Evolutionary conservation across 2,888 invertebrate species (phyloP).

Genomic region (Carabus problematicus): DNA sequence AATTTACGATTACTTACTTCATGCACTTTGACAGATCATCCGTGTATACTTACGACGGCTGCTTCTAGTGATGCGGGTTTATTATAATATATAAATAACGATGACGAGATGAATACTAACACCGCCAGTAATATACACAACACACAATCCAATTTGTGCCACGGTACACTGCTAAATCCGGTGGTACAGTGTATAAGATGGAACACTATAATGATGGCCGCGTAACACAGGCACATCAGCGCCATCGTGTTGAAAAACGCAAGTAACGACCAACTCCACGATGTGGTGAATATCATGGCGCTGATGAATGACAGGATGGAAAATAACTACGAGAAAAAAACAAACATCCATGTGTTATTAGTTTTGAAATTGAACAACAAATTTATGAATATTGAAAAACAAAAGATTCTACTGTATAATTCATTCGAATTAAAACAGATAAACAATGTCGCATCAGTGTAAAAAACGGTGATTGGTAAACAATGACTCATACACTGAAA

Average conservation of each 20-base stretch:
- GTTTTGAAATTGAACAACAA: too few species aligned
- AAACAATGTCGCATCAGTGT: too few species aligned
- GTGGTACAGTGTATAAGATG: constrained; percentile 5
- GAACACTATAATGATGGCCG: constrained; percentile 4
- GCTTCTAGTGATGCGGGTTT: constrained; percentile 2
- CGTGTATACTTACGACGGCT: constrained; percentile 21
- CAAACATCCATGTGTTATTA: too few species aligned
- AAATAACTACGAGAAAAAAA: constrained; percentile 12
- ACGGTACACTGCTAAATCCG: not conserved
- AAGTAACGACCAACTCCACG: constrained; percentile 16
- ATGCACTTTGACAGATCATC: not conserved
- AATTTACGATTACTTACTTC: too few species aligned
- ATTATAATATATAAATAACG: constrained; percentile 3
- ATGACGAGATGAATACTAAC: constrained; percentile 12
- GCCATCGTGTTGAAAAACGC: constrained; percentile 24
- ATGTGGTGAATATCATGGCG: constrained; percentile 6
- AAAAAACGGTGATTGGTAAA: too few species aligned
- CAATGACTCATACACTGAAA: too few species aligned
- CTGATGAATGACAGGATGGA: constrained; percentile 14
- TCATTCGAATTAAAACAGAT: too few species aligned
- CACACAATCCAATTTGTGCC: constrained; percentile 31
- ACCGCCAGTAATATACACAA: constrained; percentile 21
- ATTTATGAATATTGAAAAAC: too few species aligned
- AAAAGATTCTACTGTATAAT: too few species aligned
- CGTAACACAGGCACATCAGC: constrained; percentile 13